Evolutionary conservation across 1,140 invertebrate species (phyloP).

Genomic region (Cotesia typhae): DNA sequence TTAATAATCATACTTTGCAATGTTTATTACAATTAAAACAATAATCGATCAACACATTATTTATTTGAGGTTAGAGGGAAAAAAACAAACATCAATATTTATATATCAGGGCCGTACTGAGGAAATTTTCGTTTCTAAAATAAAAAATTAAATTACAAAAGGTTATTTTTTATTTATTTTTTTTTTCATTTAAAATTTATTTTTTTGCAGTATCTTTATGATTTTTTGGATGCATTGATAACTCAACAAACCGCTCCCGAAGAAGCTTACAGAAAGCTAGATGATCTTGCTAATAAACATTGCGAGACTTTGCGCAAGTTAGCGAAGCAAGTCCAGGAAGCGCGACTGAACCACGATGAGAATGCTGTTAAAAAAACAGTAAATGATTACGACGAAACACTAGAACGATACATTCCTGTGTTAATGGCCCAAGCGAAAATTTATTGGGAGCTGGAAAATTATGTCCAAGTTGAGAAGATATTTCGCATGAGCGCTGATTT

Average conservation of each 20-base stretch:
- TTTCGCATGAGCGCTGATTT: slow-evolving; percentile 97
- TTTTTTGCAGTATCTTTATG: slow-evolving; percentile 81
- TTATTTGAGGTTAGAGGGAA: slow-evolving; percentile 33
- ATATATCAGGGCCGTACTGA: slow-evolving; percentile 19
- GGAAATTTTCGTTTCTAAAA: background rate
- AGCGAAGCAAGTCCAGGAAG: slow-evolving; percentile 93
- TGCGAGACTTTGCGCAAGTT: slow-evolving; percentile 91
- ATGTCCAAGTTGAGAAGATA: slow-evolving; percentile 92
- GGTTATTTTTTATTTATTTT: too few relatives aligned
- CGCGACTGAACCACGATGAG: slow-evolving; percentile 86
- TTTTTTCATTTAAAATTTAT: too few relatives aligned
- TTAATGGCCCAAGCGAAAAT: slow-evolving; percentile 99
- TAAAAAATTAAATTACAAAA: too few relatives aligned
- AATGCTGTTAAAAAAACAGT: slow-evolving; percentile 89
- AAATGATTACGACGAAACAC: slow-evolving; percentile 91
- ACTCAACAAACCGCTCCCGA: slow-evolving; percentile 97
- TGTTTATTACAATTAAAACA: background rate
- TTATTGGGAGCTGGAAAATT: slow-evolving; percentile 98
- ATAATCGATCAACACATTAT: slow-evolving; percentile 24
- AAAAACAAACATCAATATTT: slow-evolving; percentile 5
- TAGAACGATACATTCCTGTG: slow-evolving; percentile 91
- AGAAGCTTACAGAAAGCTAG: slow-evolving; percentile 96
- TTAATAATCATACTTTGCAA: background rate
- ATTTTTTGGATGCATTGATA: slow-evolving; percentile 93
- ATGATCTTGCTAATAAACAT: slow-evolving; percentile 91